Evolutionary conservation across 30 jellyfish, hydroid and myxozoan genomes (phyloP), one percentile per base, ranked within the genome.

Genomic region (Hydractinia echinata): DNA sequence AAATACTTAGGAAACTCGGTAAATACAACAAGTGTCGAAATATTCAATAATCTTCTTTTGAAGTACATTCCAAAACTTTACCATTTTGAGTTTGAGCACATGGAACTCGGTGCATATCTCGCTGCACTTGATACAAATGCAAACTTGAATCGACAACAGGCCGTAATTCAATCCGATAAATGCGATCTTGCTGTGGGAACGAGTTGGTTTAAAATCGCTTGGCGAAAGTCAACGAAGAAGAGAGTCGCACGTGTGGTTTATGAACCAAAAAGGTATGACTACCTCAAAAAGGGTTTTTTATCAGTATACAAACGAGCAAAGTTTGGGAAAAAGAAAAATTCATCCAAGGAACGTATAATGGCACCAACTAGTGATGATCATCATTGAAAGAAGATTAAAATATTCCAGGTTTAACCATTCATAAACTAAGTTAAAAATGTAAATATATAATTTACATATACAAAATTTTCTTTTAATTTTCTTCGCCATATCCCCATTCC

Each of bases 221-320:
- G 73, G 73, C 16, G 73, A 62, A 62, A 62, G 73, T 39, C 73
- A 39, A 62, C 73, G 10, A 62, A 62, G 73, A 62, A 62, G 30
- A 39, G 73, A 62, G 73, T 62, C 30, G 73, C 16, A 62, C 73
- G n/a, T n/a, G n/a, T n/a, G n/a, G n/a, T n/a, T n/a, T n/a, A n/a
- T n/a, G n/a, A n/a, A n/a, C n/a, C n/a, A n/a, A n/a, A n/a, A n/a
- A n/a, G n/a, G n/a, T n/a, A n/a, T n/a, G n/a, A n/a, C n/a, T n/a
- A n/a, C n/a, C n/a, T n/a, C n/a, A n/a, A n/a, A n/a, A n/a, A n/a
- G n/a, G n/a, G n/a, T n/a, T n/a, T n/a, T n/a, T n/a, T n/a, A n/a
- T n/a, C n/a, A n/a, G n/a, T n/a, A n/a, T n/a, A n/a, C n/a, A n/a
- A n/a, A n/a, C n/a, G n/a, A n/a, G n/a, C n/a, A n/a, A n/a, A n/a